These are phyloP conservation scores for Drosophila pectinifera DNA, from an alignment of 1,140 invertebrate genomes.

Conservation along the genomic window DNA sequence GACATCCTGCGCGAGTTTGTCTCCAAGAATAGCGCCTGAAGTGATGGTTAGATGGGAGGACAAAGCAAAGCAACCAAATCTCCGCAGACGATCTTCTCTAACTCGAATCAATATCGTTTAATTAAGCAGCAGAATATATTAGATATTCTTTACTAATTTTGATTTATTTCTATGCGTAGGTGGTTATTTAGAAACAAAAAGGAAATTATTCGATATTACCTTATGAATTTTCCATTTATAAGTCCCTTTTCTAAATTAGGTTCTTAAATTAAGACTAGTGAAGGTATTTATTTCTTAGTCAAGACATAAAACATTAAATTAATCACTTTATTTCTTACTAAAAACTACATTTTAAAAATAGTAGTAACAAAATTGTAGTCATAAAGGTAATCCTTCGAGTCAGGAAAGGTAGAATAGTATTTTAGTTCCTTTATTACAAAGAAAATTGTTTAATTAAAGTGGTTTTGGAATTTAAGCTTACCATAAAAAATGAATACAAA, in stretches of 20 bases:
- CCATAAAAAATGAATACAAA: neutral
- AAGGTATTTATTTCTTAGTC: neutral
- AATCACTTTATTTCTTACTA: neutral
- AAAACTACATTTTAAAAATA: neutral
- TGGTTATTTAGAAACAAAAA: slow-evolving; percentile 6
- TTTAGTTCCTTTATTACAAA: neutral
- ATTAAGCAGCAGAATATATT: neutral
- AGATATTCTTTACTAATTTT: neutral
- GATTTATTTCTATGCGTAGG: slow-evolving; percentile 3
- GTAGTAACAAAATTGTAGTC: neutral
- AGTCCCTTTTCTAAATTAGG: neutral
- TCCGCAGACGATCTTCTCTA: slow-evolving; percentile 22
- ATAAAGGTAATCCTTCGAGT: neutral
- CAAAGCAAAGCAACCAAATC: slow-evolving; percentile 1
- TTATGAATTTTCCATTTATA: neutral
- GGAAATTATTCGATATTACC: slow-evolving; percentile 10
- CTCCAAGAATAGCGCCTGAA: slow-evolving; percentile 83
- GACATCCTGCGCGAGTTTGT: slow-evolving; percentile 97
- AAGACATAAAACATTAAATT: neutral
- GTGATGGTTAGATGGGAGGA: slow-evolving; percentile 23
- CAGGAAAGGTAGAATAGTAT: no score
- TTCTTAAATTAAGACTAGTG: neutral
- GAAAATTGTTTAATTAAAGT: neutral
- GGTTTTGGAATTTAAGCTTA: neutral
- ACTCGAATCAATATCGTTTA: slow-evolving; percentile 1